A percentile compares a stretch with the other conserved stretches of the same genome.
phyloP scores from a whole-genome alignment of 2,888 invertebrate genomes.

The Therioaphis trifolii region DNA sequence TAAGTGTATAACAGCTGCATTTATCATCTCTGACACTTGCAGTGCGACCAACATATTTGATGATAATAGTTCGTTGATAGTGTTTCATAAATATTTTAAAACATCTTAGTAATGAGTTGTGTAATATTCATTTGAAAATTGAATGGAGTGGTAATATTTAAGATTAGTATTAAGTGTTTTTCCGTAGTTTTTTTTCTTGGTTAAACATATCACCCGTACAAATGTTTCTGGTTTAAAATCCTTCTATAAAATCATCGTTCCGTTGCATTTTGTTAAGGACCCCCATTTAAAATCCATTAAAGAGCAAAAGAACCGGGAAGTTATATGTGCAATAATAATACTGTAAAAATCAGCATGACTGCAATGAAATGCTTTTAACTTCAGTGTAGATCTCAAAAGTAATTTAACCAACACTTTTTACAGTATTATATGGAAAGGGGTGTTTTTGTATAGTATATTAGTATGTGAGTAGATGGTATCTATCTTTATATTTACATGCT shows the following conservation, averaged over 20 bases:
- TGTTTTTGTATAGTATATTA: constrained; percentile 26
- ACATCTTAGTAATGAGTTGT: neutral
- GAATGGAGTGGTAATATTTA: no score
- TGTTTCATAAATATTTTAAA: no score
- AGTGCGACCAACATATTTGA: no score
- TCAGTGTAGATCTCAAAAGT: constrained; percentile 31
- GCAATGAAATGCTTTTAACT: constrained; percentile 60
- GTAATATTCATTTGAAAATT: no score
- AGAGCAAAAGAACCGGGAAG: constrained; percentile 44
- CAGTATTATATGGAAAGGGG: neutral
- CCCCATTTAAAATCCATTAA: constrained; percentile 58
- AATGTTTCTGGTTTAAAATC: neutral
- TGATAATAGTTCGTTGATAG: no score
- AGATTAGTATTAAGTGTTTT: neutral
- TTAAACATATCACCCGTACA: neutral
- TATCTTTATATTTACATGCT: constrained; percentile 9
- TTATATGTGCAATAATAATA: constrained; percentile 44
- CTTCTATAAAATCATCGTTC: neutral
- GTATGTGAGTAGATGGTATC: no score
- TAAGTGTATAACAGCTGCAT: no score
- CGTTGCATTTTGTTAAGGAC: constrained; percentile 5
- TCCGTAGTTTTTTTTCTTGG: neutral
- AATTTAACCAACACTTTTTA: constrained; percentile 24
- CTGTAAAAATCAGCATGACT: constrained; percentile 54
- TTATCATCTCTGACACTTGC: no score